Evolutionary conservation across 2,888 invertebrate genomes (phyloP).

Genomic region (Congeria kusceri): DNA sequence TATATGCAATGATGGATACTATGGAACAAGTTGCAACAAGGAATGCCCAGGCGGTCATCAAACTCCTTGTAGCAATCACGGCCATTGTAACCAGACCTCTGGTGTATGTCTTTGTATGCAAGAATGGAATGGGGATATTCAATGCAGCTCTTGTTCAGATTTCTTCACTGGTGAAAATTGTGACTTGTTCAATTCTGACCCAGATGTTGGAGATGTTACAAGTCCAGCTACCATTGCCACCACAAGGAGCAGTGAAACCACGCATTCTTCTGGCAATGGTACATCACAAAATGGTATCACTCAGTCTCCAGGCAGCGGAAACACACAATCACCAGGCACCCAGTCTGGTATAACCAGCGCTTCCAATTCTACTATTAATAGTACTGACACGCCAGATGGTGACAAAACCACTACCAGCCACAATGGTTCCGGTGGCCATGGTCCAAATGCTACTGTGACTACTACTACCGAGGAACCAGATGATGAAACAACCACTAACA

Average conservation of each 20-base stretch:
- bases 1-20: slow-evolving; percentile 56
- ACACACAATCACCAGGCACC: too few relatives aligned
- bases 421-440: too few relatives aligned
- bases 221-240: background rate
- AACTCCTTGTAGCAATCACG: slow-evolving; percentile 66
- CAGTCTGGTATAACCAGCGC: too few relatives aligned
- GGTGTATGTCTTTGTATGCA: slow-evolving; percentile 68
- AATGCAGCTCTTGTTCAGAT: slow-evolving; percentile 53
- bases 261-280: too few relatives aligned
- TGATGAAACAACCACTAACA: background rate
- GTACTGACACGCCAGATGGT: too few relatives aligned
- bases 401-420: too few relatives aligned
- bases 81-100: slow-evolving; percentile 60
- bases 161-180: slow-evolving; percentile 55
- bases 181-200: slow-evolving; percentile 25
- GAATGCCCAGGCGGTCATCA: slow-evolving; percentile 70
- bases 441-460: too few relatives aligned
- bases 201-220: slow-evolving; percentile 10
- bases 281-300: too few relatives aligned
- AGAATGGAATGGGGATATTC: slow-evolving; percentile 63
- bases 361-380: background rate
- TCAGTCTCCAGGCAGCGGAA: too few relatives aligned
- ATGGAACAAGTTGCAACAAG: slow-evolving; percentile 57
- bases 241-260: background rate
- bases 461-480: slow-evolving; percentile 4